Base-by-base conservation (phyloP, 2,113 vertebrate genomes). In the Meles meles region DNA sequence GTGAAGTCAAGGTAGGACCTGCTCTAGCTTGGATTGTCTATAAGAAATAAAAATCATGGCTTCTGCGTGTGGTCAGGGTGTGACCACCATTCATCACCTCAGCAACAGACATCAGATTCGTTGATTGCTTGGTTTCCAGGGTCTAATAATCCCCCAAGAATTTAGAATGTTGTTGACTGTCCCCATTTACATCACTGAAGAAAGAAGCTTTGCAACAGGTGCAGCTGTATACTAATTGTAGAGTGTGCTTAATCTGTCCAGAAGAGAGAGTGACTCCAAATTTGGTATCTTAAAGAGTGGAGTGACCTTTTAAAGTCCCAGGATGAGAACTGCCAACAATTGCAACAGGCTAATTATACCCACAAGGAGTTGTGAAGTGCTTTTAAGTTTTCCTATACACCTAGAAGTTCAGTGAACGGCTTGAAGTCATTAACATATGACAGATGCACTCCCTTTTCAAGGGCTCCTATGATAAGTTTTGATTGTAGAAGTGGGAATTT, bases 311-410 rank as follows among this genome's bases (percentile, higher is more conserved):
- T 88, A 97, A 97, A 98, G 97, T 97, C 95, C 96, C 97, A 94
- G 27, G 76, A 96, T 96, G 92, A 98, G 92, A 93, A 96, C 95
- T 98, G 97, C 96, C 94, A 97, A 96, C 97, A 96, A 98, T 97
- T 96, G 97, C 97, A 97, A 90, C 97, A 97, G 94, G 95, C 98
- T 98, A 98, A 98, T 98, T 98, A 98, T 98, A 98, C 98, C 97
- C 97, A 96, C 82, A 97, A 98, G 96, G 98, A 97, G 96, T 96
- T 97, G 87, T 94, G 96, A 97, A 98, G 97, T 97, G 93, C 97
- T 97, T 95, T 98, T 94, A 97, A 97, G 98, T 97, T 98, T 97
- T 96, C 90, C 81, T 97, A 6, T 94, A 93, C 94, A 97, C 97
- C 95, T 97, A 96, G 63, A 94, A 98, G 96, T 98, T 97, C n/a